Evolutionary conservation across 2,797 vertebrate genomes (phyloP).

Genomic region (Urosaurus nigricauda): DNA sequence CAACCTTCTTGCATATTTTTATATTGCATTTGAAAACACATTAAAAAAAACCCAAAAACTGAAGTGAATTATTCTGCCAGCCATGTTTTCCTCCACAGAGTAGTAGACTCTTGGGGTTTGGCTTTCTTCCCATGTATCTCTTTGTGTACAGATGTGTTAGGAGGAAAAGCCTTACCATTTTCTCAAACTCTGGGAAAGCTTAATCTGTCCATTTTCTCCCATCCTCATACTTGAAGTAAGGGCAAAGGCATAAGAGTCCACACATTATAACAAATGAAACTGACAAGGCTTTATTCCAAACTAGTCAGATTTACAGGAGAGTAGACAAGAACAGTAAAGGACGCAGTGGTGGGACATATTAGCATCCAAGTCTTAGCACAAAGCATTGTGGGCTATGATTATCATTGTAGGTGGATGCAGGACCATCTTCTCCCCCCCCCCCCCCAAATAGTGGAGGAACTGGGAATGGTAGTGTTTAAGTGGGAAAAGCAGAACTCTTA

Average conservation of each 20-base stretch:
- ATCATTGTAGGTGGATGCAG: neutral
- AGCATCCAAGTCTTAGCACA: neutral
- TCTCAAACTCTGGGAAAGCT: neutral
- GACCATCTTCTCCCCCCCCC: neutral
- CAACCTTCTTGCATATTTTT: neutral
- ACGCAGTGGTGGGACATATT: neutral
- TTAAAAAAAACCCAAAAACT: neutral
- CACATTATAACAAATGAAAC: neutral
- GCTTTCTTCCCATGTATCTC: neutral
- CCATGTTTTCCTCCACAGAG: neutral
- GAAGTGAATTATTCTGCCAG: neutral
- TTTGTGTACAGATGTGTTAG: neutral
- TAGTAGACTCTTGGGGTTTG: neutral
- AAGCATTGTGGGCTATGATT: neutral
- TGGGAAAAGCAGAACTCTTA: neutral
- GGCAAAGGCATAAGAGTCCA: neutral
- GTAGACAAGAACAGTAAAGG: neutral
- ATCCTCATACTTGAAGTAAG: neutral
- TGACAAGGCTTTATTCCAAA: neutral
- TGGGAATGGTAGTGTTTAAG: neutral
- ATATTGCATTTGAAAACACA: neutral
- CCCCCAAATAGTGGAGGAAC: neutral
- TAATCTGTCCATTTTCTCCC: neutral
- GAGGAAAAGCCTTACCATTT: neutral
- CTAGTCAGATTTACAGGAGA: neutral